Evolutionary conservation across 2,888 invertebrate genomes (phyloP).

Genomic region (Oscheius myriophilus): DNA sequence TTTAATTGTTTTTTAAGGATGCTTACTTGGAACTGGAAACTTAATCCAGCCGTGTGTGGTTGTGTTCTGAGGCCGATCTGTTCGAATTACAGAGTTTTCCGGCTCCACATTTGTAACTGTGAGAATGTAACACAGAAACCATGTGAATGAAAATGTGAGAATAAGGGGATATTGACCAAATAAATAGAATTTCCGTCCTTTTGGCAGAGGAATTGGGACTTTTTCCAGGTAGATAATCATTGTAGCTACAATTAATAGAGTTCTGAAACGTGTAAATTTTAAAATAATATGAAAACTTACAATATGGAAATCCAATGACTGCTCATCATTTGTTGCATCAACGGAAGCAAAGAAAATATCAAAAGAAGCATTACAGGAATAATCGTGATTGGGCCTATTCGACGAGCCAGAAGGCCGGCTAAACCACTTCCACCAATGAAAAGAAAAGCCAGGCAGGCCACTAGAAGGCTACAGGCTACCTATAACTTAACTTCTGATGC

Average conservation of each 20-base stretch:
- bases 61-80: conserved; percentile 7
- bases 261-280: conserved; percentile 44
- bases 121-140: conserved; percentile 8
- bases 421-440: conserved; percentile 62
- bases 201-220: conserved; percentile 52
- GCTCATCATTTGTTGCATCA: conserved; percentile 56
- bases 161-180: conserved; percentile 65
- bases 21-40: too few relatives aligned
- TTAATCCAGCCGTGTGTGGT: not conserved
- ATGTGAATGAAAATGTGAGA: conserved; percentile 8
- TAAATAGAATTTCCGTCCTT: conserved; percentile 38
- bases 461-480: conserved; percentile 63
- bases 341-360: conserved; percentile 54
- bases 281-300: conserved; percentile 40
- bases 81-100: not conserved
- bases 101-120: conserved; percentile 4
- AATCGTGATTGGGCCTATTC: conserved; percentile 67
- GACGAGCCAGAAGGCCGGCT: conserved; percentile 58
- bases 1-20: too few relatives aligned
- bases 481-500: conserved; percentile 33
- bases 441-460: conserved; percentile 61
- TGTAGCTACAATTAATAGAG: conserved; percentile 52
- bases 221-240: conserved; percentile 62
- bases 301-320: conserved; percentile 66
- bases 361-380: conserved; percentile 64